Conservation (phyloP, 2,888 invertebrate genomes). For the Melikaiella ostensackeni region DNA sequence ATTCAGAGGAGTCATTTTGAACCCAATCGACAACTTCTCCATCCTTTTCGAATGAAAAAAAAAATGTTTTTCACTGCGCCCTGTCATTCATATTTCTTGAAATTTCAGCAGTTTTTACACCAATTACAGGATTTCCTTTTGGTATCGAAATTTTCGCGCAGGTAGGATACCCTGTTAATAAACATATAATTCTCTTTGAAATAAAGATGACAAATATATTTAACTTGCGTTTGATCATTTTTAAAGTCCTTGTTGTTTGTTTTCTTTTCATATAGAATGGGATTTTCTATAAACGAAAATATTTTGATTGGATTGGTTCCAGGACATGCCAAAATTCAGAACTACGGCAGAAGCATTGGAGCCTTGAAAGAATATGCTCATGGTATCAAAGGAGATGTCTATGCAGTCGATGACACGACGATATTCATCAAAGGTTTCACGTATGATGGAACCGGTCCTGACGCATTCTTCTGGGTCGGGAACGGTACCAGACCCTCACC, state of each 20-base stretch:
- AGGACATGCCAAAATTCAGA: conserved; percentile 63
- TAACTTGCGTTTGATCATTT: neutral
- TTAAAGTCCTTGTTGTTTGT: neutral
- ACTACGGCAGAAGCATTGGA: conserved; percentile 88
- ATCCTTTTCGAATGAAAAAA: too few relatives aligned
- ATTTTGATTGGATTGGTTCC: conserved; percentile 36
- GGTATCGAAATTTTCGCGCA: too few relatives aligned
- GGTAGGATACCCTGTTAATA: too few relatives aligned
- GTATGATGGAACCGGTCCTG: conserved; percentile 93
- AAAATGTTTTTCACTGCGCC: too few relatives aligned
- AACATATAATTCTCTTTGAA: too few relatives aligned
- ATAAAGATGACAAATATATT: neutral
- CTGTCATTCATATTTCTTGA: too few relatives aligned
- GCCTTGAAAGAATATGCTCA: conserved; percentile 86
- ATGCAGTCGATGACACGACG: conserved; percentile 93
- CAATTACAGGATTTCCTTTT: too few relatives aligned
- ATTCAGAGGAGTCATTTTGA: too few relatives aligned
- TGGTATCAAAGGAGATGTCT: conserved; percentile 89
- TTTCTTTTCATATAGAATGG: neutral
- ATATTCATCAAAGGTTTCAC: conserved; percentile 92
- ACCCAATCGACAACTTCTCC: too few relatives aligned
- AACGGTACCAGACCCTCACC: conserved; percentile 89
- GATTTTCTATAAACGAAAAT: conserved; percentile 13
- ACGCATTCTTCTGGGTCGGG: conserved; percentile 95
- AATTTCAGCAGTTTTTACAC: too few relatives aligned